Evolutionary conservation across 2,797 vertebrate species (phyloP).

Genomic region (Sternotherus odoratus): DNA sequence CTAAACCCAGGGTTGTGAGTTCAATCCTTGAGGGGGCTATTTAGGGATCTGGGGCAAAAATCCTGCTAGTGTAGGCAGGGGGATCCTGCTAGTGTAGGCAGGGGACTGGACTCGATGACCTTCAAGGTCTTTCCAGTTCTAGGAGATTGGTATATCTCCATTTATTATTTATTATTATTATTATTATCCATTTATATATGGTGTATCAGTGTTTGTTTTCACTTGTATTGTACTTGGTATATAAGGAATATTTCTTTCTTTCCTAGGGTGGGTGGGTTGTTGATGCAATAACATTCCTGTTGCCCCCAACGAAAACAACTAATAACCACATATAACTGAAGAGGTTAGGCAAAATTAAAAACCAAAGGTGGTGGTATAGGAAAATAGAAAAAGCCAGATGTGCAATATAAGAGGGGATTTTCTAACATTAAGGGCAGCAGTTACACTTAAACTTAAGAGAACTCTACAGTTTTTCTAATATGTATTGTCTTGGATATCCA

Average conservation of each 20-base stretch:
- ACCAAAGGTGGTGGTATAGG: background rate
- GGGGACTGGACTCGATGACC: too few relatives aligned
- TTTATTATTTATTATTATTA: too few relatives aligned
- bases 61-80: too few relatives aligned
- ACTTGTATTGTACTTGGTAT: background rate
- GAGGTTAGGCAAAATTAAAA: background rate
- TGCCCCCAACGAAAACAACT: background rate
- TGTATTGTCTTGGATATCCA: fast-evolving
- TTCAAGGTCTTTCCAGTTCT: too few relatives aligned
- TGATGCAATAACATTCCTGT: background rate
- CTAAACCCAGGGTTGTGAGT: too few relatives aligned
- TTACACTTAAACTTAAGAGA: background rate
- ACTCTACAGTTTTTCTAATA: background rate
- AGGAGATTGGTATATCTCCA: too few relatives aligned
- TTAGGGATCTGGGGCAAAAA: too few relatives aligned
- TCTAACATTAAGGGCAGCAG: background rate
- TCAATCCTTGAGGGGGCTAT: too few relatives aligned
- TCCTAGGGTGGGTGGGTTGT: background rate
- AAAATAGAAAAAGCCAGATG: background rate
- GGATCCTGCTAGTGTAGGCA: too few relatives aligned
- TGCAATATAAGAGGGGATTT: background rate
- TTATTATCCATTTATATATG: background rate
- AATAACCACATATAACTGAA: background rate
- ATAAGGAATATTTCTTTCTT: background rate
- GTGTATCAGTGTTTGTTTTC: background rate